These are phyloP conservation scores for Tupaia tana DNA, from an alignment of 2,113 vertebrate genomes.

Conservation along the genomic window DNA sequence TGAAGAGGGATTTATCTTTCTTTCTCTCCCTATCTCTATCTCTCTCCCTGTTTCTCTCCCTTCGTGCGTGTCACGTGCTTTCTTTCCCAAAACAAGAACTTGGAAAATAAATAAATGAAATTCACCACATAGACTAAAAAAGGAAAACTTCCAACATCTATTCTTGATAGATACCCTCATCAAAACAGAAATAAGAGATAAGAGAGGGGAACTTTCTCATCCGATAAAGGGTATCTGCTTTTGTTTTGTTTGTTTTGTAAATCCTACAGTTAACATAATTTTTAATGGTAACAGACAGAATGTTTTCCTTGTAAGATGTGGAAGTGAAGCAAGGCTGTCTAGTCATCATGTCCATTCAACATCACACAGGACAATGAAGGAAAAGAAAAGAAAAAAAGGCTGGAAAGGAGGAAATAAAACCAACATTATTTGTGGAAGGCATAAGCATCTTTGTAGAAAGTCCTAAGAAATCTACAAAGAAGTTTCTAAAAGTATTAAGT, in stretches of 20 bases:
- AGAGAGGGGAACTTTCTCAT: background rate
- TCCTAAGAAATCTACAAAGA: background rate
- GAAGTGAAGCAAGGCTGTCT: background rate
- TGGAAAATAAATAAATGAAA: constrained; percentile 1
- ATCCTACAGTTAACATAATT: background rate
- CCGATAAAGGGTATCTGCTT: background rate
- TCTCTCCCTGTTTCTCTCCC: no score
- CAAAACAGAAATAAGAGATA: background rate
- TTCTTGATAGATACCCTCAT: background rate
- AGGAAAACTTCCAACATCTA: background rate
- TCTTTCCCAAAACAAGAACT: no score
- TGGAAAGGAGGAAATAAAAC: background rate
- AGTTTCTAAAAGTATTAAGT: background rate
- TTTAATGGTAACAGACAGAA: background rate
- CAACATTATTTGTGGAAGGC: background rate
- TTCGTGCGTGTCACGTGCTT: no score
- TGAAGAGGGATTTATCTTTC: no score
- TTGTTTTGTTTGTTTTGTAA: no score
- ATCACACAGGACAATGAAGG: background rate
- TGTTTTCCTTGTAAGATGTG: background rate
- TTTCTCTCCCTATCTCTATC: no score
- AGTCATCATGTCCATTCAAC: background rate
- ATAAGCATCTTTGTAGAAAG: background rate
- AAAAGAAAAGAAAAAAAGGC: no score
- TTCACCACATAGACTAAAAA: background rate